phyloP scores from a whole-genome alignment of 1,140 invertebrate species.

The Zaprionus lachaisei region DNA sequence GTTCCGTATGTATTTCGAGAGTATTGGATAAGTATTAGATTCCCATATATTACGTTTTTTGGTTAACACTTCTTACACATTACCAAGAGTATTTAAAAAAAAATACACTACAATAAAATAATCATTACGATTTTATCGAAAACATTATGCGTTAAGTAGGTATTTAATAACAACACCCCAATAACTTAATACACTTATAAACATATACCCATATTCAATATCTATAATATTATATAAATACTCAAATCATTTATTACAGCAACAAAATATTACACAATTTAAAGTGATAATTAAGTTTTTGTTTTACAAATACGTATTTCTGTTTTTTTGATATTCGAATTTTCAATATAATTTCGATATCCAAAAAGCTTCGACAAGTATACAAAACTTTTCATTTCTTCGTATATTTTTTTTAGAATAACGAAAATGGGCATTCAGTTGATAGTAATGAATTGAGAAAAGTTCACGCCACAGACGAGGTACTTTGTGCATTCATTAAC shows the following conservation, averaged over 20 bases:
- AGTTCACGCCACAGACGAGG: constrained; percentile 85
- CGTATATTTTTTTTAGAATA: constrained; percentile 84
- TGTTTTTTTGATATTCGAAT: constrained; percentile 42
- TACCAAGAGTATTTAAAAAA: constrained; percentile 42
- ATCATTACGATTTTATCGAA: constrained; percentile 30
- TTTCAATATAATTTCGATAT: constrained; percentile 42
- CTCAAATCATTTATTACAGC: constrained; percentile 66
- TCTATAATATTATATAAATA: constrained; percentile 56
- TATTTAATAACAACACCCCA: constrained; percentile 57
- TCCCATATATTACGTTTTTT: constrained; percentile 63
- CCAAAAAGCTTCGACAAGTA: constrained; percentile 55
- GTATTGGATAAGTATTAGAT: constrained; percentile 28
- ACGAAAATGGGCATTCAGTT: constrained; percentile 84
- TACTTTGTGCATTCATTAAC: constrained; percentile 84
- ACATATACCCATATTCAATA: constrained; percentile 24
- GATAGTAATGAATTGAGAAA: constrained; percentile 85
- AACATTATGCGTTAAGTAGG: constrained; percentile 73
- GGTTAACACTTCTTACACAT: constrained; percentile 59
- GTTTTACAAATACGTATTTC: constrained; percentile 1
- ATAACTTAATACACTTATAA: constrained; percentile 35
- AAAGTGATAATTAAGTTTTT: constrained; percentile 54
- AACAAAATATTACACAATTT: constrained; percentile 57
- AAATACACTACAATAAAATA: constrained; percentile 23
- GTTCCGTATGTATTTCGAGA: constrained; percentile 86
- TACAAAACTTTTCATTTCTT: constrained; percentile 76